phyloP scores from a whole-genome alignment of 2,888 invertebrate genomes.

The Ametastegia equiseti region DNA sequence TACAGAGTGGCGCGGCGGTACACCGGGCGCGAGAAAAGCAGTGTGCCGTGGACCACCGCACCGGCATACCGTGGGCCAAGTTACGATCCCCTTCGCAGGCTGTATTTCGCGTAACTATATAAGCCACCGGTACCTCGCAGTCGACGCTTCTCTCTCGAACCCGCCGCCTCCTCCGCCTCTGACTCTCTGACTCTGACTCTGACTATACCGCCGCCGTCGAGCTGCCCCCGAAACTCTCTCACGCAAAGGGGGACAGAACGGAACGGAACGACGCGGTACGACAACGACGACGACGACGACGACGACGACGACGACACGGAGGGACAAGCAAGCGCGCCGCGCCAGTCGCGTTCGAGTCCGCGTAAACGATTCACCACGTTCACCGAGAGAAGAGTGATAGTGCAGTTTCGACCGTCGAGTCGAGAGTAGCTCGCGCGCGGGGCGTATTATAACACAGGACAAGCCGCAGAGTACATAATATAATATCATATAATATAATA shows the following conservation, averaged over 20 bases:
- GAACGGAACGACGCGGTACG: slow-evolving; percentile 43
- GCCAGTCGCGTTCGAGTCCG: slow-evolving; percentile 47
- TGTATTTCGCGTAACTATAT: slow-evolving; percentile 40
- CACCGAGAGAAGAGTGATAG: slow-evolving; percentile 68
- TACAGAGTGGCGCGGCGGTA: slow-evolving; percentile 78
- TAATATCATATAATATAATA: too few relatives aligned
- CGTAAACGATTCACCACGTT: slow-evolving; percentile 65
- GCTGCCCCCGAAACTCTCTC: slow-evolving; percentile 50
- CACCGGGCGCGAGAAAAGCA: slow-evolving; percentile 80
- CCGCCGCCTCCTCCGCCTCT: not conserved
- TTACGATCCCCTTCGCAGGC: slow-evolving; percentile 70
- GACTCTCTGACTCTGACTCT: slow-evolving; percentile 14
- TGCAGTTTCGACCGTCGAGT: slow-evolving; percentile 69
- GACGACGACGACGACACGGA: too few relatives aligned
- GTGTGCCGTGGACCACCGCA: slow-evolving; percentile 83
- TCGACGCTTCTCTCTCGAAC: not conserved
- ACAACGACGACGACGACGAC: too few relatives aligned
- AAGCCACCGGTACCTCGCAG: slow-evolving; percentile 1
- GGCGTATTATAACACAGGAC: too few relatives aligned
- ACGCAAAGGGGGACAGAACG: slow-evolving; percentile 62
- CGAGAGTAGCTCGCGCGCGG: too few relatives aligned
- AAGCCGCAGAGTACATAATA: too few relatives aligned
- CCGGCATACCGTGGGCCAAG: slow-evolving; percentile 75
- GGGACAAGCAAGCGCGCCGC: slow-evolving; percentile 34
- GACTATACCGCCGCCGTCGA: slow-evolving; percentile 16